Percentiles rank a stretch among this genome's conserved stretches.
Evolutionary conservation across 2,113 vertebrate genomes (phyloP).

Genomic region (Orthochromis malagaraziensis): DNA sequence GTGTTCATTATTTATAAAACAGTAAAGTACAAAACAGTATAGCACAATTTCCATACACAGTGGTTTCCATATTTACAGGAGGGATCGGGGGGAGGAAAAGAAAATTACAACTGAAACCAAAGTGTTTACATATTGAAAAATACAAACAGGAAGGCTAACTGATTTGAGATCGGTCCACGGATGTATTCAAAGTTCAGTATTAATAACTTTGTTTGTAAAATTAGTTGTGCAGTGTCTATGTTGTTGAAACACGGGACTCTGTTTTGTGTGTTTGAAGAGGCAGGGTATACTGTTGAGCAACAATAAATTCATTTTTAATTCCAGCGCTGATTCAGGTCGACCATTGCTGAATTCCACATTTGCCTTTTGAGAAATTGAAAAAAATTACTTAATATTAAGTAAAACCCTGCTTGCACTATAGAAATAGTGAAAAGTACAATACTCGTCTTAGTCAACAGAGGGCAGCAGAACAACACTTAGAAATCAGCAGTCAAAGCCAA

Average conservation of each 20-base stretch:
- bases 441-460: slow-evolving; percentile 19
- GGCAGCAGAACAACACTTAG: slow-evolving; percentile 13
- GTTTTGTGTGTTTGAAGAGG: background rate
- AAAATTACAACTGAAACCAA: background rate
- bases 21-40: slow-evolving; percentile 54
- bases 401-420: background rate
- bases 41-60: slow-evolving; percentile 42
- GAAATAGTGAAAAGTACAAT: background rate
- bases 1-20: slow-evolving; percentile 54
- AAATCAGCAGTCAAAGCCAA: background rate
- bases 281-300: background rate
- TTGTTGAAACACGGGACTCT: background rate
- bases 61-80: slow-evolving; percentile 37
- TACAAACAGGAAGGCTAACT: background rate
- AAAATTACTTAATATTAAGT: background rate
- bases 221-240: background rate
- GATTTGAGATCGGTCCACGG: background rate
- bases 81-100: background rate
- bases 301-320: background rate
- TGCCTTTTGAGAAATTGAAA: background rate
- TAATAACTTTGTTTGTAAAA: background rate
- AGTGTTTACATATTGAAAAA: background rate
- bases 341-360: background rate
- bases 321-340: background rate
- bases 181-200: background rate